Evolutionary conservation across 2,113 vertebrate species (phyloP).

Genomic region (Salminus brasiliensis): DNA sequence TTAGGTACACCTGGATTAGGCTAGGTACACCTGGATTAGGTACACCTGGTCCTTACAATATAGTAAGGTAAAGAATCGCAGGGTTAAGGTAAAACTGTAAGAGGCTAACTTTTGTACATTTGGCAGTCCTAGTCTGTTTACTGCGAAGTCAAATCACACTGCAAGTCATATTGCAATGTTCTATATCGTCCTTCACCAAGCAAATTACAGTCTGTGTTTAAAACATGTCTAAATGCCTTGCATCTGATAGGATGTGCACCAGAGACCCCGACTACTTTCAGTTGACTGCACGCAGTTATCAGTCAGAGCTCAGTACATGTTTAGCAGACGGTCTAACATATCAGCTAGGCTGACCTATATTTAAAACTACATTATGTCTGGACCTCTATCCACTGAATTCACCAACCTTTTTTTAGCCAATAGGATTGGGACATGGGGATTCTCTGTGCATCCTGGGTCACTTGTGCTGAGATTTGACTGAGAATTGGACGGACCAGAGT

Average conservation of each 20-base stretch:
- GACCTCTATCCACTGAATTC: neutral
- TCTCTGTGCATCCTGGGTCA: constrained; percentile 28
- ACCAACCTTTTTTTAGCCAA: constrained; percentile 4
- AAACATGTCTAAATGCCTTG: neutral
- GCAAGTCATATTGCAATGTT: neutral
- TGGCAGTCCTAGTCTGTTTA: neutral
- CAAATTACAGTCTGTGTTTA: neutral
- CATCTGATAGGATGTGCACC: neutral
- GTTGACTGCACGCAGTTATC: neutral
- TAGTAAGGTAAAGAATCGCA: too few species aligned
- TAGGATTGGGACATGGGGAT: constrained; percentile 21
- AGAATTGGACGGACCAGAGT: constrained; percentile 17
- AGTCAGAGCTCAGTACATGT: neutral
- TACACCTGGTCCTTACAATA: too few species aligned
- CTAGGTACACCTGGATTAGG: too few species aligned
- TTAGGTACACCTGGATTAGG: too few species aligned
- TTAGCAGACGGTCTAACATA: neutral
- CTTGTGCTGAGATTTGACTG: constrained; percentile 23
- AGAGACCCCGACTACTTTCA: neutral
- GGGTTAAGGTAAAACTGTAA: too few species aligned
- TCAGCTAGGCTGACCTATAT: constrained; percentile 44
- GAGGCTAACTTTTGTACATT: too few species aligned
- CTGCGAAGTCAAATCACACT: neutral
- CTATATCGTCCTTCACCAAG: neutral
- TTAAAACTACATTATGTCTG: constrained; percentile 21